Conservation (phyloP, 2,113 vertebrate species). For the Fregetta grallaria region DNA sequence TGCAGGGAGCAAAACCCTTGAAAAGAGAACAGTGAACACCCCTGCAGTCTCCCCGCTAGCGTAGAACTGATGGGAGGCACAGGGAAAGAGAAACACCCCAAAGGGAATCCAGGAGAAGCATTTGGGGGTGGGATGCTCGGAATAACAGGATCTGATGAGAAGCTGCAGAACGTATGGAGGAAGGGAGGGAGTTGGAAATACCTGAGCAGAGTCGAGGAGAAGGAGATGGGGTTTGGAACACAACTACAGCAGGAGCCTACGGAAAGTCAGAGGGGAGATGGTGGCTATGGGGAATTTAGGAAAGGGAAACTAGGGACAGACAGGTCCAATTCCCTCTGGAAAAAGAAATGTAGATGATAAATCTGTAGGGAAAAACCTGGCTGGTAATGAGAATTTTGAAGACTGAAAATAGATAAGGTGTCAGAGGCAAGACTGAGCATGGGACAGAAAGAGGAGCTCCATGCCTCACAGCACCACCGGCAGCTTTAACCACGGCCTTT, state of each 20-base stretch:
- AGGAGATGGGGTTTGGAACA: rapidly evolving
- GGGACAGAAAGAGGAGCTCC: neutral
- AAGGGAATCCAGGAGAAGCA: neutral
- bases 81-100: neutral
- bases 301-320: neutral
- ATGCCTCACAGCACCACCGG: rapidly evolving
- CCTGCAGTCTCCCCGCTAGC: neutral
- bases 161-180: neutral
- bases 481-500: neutral
- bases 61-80: neutral
- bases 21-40: neutral
- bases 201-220: neutral
- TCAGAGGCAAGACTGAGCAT: neutral
- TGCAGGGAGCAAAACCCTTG: neutral
- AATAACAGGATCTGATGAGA: neutral
- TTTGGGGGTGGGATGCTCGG: neutral
- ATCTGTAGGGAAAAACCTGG: neutral
- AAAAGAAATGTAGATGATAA: neutral
- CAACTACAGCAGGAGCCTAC: neutral
- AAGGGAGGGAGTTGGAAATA: neutral
- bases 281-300: neutral
- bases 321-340: rapidly evolving
- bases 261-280: rapidly evolving
- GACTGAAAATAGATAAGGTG: neutral
- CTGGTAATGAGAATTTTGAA: neutral